A percentile compares a stretch with the other conserved stretches of the same genome.
These are phyloP conservation scores for Stenurella melanura DNA, from an alignment of 2,888 invertebrate genomes.

Conservation along the genomic window DNA sequence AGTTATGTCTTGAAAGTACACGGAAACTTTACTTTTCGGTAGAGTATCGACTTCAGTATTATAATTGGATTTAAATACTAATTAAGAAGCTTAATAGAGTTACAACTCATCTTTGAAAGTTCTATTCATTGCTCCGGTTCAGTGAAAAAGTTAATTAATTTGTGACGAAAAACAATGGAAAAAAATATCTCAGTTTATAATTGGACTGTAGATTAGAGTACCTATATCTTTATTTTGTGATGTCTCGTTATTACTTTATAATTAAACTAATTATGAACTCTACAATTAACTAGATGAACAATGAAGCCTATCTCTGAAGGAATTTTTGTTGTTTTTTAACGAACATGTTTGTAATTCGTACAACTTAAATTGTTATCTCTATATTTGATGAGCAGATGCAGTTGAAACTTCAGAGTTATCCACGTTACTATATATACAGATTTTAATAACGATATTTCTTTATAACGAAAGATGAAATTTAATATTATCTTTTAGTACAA, in stretches of 20 bases:
- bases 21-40: conserved; percentile 10
- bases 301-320: conserved; percentile 7
- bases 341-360: background rate
- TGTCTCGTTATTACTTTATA: conserved; percentile 32
- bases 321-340: background rate
- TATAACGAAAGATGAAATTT: too few species aligned
- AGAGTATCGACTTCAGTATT: conserved; percentile 34
- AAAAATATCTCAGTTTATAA: conserved; percentile 33
- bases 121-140: conserved; percentile 25
- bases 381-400: background rate
- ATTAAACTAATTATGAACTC: conserved; percentile 27
- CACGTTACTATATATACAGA: too few species aligned
- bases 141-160: conserved; percentile 40
- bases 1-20: conserved; percentile 5
- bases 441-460: too few species aligned
- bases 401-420: too few species aligned
- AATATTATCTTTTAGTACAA: too few species aligned
- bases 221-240: conserved; percentile 21
- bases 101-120: conserved; percentile 40
- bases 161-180: conserved; percentile 22
- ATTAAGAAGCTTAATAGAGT: conserved; percentile 47
- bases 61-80: conserved; percentile 47
- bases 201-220: conserved; percentile 29
- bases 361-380: background rate
- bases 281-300: conserved; percentile 12